Conservation (phyloP, 2,797 vertebrate species). For the Glyptemys insculpta region DNA sequence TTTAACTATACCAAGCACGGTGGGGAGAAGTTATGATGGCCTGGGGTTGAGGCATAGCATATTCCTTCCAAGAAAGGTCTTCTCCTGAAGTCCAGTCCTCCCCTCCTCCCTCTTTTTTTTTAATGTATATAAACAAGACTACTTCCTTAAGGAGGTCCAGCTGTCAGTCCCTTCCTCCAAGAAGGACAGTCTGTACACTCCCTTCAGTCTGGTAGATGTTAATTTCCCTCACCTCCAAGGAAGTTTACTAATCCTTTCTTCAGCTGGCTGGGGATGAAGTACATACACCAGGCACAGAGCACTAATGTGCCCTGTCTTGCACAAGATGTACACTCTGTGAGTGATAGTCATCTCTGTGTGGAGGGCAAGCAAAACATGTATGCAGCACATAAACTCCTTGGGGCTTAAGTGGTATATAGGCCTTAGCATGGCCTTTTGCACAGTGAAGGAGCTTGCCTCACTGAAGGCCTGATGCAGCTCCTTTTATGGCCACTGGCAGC, state of each 20-base stretch:
- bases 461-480: too few relatives aligned
- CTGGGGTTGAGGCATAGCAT: neutral
- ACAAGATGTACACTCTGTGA: too few relatives aligned
- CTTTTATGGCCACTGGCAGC: too few relatives aligned
- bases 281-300: too few relatives aligned
- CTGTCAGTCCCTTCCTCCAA: neutral
- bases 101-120: accelerated
- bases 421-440: too few relatives aligned
- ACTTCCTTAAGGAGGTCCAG: neutral
- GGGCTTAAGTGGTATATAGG: too few relatives aligned
- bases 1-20: neutral
- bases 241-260: neutral
- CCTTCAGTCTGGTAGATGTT: neutral
- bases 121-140: too few relatives aligned
- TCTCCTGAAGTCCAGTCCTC: neutral
- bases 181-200: neutral
- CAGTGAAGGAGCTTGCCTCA: too few relatives aligned
- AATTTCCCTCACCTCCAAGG: neutral
- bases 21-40: neutral
- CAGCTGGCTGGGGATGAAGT: neutral
- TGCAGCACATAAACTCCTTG: too few relatives aligned
- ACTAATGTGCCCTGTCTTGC: too few relatives aligned
- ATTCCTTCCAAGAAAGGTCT: neutral
- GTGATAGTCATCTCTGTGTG: too few relatives aligned
- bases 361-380: too few relatives aligned